Base-by-base conservation (phyloP, 2,888 invertebrate genomes). In the Gymnocheta viridis region DNA sequence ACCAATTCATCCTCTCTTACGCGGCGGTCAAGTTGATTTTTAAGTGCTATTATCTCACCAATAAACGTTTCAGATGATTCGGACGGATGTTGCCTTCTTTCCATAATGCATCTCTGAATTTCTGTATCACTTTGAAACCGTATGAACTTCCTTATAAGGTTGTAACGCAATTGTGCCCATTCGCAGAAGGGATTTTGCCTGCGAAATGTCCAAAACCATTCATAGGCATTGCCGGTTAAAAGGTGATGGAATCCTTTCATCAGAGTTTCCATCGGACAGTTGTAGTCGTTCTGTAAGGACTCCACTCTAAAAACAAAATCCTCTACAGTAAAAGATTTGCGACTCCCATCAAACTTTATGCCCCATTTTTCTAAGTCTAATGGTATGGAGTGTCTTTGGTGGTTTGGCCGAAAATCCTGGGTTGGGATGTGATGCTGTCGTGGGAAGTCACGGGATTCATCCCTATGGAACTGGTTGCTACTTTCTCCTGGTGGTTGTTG, bases 211-310 rank as follows among this genome's bases (percentile, higher is more conserved):
- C n/a, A n/a, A n/a, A n/a, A n/a, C n/a, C 74, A 76, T 32, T 76
- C 29, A 10, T 56, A 19, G 3, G 62, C 74, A 12, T 12, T 9
- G 27, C 76, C 54, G 4, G 35, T 6, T 3, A 67, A 12, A 7
- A 76, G 24, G 12, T 67, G 77, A 35, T 78, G 78, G 24, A 67
- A 67, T 2, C 67, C 58, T 64, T 58, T 76, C 27, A 78, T 51
- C 2, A 69, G 27, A 0, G 27, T 29, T 10, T 12, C 29, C 69
- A 38, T 49, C 0, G 69, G 69, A 12, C 69, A 78, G 7, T 69
- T 60, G 35, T 69, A 78, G 35, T 78, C 77, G n/a, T n/a, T n/a
- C n/a, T n/a, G n/a, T n/a, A n/a, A n/a, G n/a, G n/a, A n/a, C n/a
- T n/a, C n/a, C n/a, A n/a, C n/a, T 9, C 66, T 27, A 27, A 66